These are phyloP conservation scores for Halesus radiatus DNA, from an alignment of 1,140 invertebrate species.

Conservation along the genomic window DNA sequence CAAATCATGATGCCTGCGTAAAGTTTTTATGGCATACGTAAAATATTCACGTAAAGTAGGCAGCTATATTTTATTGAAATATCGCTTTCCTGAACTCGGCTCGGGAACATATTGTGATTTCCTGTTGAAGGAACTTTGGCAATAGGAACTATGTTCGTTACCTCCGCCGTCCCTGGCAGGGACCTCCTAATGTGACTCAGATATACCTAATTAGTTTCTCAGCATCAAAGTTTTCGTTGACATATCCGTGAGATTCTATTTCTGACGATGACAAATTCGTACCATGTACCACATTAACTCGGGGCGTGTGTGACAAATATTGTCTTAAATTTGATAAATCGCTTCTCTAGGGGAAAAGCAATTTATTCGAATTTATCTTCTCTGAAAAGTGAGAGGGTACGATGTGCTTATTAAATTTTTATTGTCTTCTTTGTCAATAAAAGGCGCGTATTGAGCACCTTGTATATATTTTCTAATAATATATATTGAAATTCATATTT, in stretches of 20 bases:
- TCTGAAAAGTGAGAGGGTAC: not conserved
- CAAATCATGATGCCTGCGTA: too few species aligned
- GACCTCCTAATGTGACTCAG: not conserved
- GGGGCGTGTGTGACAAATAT: not conserved
- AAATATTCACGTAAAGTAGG: too few species aligned
- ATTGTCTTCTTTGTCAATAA: constrained; percentile 9
- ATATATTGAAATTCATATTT: too few species aligned
- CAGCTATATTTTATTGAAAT: too few species aligned
- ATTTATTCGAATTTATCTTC: constrained; percentile 1
- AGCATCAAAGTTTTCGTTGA: not conserved
- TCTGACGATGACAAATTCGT: constrained; percentile 1
- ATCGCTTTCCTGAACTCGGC: too few species aligned
- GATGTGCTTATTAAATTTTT: not conserved
- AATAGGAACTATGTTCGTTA: not conserved
- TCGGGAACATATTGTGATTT: too few species aligned
- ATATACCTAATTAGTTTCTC: constrained; percentile 19
- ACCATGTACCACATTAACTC: not conserved
- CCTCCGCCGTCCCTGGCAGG: not conserved
- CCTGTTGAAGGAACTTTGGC: not conserved
- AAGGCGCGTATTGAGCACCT: not conserved
- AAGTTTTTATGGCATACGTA: too few species aligned
- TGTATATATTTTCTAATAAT: not conserved
- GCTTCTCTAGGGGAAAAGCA: constrained; percentile 4
- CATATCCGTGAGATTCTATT: constrained; percentile 12
- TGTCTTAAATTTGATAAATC: constrained; percentile 28